Base-by-base conservation (phyloP, 2,888 invertebrate species). In the Tipula helvola region DNA sequence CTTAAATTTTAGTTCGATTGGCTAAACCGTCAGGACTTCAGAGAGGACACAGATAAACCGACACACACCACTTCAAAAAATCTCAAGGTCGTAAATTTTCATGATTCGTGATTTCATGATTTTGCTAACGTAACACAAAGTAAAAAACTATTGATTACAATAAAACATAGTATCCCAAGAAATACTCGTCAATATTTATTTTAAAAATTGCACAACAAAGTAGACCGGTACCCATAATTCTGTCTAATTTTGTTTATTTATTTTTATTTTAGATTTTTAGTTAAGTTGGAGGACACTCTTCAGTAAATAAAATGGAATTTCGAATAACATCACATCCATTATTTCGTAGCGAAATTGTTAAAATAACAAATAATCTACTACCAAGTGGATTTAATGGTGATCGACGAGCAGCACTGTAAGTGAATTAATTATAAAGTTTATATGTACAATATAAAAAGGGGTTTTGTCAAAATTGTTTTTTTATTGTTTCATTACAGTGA, bases 341-440 rank as follows among this genome's bases (percentile, higher is more conserved):
- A 84, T 93, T 93, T 89, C 91, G 91, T 87, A 90, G 92, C 87
- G 91, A 92, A 71, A 92, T 93, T 87, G 92, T 93, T 87, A 92
- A 92, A 89, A 91, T 93, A 87, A 91, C 92, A 87, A 91, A 92
- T 36, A 93, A 91, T 89, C 90, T 93, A 84, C 90, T 93, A 88
- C 93, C 93, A 88, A 92, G 92, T 87, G 93, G 92, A 87, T 93
- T 93, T 89, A 91, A 90, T 86, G 91, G 91, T 87, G 93, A 93
- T 88, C 92, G 93, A 88, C 91, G 93, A 88, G 91, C 92, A 89
- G 92, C 92, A 87, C 90, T 93, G 91, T 93, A 90, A 91, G 91
- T 91, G 87, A 57, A 86, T 87, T 57, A 39, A 7, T 2, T 4
- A 8, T 44, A 5, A 10, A 28, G 28, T 28, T 84, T 16, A 47